Evolutionary conservation across 2,113 vertebrate genomes (phyloP).

Genomic region (Odocoileus virginianus): DNA sequence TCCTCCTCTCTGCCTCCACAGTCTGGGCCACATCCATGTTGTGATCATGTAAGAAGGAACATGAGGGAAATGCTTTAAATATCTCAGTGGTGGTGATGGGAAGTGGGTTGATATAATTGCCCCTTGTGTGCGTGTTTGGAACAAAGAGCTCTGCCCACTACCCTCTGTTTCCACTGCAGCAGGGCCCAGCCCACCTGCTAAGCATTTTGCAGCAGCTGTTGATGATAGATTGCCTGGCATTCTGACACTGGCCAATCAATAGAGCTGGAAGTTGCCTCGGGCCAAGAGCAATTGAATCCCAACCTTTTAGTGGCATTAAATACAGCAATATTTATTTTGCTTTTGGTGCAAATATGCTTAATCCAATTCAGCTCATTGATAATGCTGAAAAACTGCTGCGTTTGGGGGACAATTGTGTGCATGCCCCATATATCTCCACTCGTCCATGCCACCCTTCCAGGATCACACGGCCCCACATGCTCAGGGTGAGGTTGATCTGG

Average conservation of each 20-base stretch:
- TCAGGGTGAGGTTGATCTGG: constrained; percentile 35
- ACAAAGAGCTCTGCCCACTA: background rate
- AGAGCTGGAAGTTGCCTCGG: constrained; percentile 72
- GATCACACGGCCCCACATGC: background rate
- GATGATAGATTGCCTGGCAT: constrained; percentile 80
- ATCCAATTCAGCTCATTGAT: constrained; percentile 79
- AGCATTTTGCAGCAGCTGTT: constrained; percentile 79
- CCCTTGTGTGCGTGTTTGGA: background rate
- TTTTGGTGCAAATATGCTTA: constrained; percentile 78
- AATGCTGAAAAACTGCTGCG: constrained; percentile 71
- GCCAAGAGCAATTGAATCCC: constrained; percentile 78
- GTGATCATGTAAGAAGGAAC: background rate
- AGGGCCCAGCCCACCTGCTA: constrained; percentile 62
- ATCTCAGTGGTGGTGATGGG: background rate
- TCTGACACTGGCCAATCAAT: constrained; percentile 80
- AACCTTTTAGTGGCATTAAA: constrained; percentile 80
- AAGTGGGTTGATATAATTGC: background rate
- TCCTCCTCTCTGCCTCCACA: background rate
- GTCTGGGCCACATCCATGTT: background rate
- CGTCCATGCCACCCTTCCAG: constrained; percentile 61
- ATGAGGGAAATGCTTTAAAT: background rate
- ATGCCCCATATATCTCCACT: constrained; percentile 71
- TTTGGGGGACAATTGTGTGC: constrained; percentile 68
- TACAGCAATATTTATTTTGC: constrained; percentile 83
- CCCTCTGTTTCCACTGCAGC: constrained; percentile 69